phyloP scores from a whole-genome alignment of 1,140 invertebrate species.

The Tetramorium alpestre region DNA sequence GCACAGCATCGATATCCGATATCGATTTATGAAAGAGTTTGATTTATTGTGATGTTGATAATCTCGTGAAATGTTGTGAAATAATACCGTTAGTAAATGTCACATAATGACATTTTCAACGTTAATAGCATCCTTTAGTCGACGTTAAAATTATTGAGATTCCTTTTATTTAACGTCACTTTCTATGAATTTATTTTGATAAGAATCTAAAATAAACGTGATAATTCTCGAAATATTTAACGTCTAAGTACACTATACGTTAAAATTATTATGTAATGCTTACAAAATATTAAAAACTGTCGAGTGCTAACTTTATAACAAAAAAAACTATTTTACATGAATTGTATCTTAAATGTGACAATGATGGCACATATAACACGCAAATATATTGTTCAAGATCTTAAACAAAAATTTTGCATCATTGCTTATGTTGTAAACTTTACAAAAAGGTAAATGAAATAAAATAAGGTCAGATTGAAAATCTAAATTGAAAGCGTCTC shows the following conservation, averaged over 20 bases:
- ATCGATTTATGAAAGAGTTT: not conserved
- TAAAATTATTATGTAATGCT: not conserved
- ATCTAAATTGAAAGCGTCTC: not conserved
- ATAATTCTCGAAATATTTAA: not conserved
- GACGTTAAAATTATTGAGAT: not conserved
- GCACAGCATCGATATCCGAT: not conserved
- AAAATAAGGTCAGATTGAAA: not conserved
- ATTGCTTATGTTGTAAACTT: not conserved
- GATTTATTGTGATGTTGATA: not conserved
- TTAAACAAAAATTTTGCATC: not conserved
- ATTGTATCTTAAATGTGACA: not conserved
- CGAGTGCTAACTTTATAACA: not conserved
- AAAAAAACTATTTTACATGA: not conserved
- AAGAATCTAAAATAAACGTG: not conserved
- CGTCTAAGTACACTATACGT: not conserved
- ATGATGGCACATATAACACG: too few species aligned
- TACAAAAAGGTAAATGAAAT: not conserved
- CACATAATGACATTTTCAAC: not conserved
- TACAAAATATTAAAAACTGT: not conserved
- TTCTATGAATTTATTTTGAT: not conserved
- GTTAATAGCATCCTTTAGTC: not conserved
- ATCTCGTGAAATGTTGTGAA: not conserved
- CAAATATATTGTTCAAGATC: not conserved
- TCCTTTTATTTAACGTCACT: not conserved
- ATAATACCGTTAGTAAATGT: constrained; percentile 5